A percentile compares a stretch with the other conserved stretches of the same genome.
Conservation (phyloP, 2,113 vertebrate species). For the Brienomyrus brachyistius region DNA sequence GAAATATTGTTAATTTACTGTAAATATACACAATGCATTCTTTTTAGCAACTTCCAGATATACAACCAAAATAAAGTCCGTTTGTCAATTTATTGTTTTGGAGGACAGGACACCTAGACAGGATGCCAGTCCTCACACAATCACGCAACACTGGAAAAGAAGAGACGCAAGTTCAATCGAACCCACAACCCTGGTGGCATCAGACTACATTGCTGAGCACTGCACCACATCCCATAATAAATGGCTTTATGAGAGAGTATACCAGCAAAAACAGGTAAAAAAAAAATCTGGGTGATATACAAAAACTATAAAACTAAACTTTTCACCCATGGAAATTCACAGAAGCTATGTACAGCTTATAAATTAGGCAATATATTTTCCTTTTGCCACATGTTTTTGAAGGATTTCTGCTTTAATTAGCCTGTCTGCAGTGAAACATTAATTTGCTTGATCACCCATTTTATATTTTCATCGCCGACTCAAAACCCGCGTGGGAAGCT, state of each 20-base stretch:
- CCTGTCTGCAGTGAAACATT: neutral
- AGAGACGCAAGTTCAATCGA: neutral
- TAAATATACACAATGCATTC: neutral
- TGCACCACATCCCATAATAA: neutral
- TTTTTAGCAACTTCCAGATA: neutral
- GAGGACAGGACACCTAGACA: neutral
- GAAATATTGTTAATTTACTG: neutral
- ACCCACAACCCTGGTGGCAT: neutral
- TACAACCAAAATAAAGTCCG: neutral
- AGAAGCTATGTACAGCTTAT: neutral
- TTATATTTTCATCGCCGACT: neutral
- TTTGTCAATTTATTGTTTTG: neutral
- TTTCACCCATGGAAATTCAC: neutral
- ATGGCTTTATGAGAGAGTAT: neutral
- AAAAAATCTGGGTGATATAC: neutral
- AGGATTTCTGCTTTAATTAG: neutral
- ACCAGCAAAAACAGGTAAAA: neutral
- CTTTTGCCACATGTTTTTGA: neutral
- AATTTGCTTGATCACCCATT: neutral
- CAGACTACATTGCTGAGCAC: neutral
- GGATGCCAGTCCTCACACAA: neutral
- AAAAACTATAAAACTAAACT: neutral
- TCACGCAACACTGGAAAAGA: neutral
- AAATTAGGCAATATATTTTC: neutral
- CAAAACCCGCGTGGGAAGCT: neutral